Evolutionary conservation across 2,888 invertebrate genomes (phyloP), one percentile per base, ranked within the genome.

Genomic region (Drosophila stalkeri): DNA sequence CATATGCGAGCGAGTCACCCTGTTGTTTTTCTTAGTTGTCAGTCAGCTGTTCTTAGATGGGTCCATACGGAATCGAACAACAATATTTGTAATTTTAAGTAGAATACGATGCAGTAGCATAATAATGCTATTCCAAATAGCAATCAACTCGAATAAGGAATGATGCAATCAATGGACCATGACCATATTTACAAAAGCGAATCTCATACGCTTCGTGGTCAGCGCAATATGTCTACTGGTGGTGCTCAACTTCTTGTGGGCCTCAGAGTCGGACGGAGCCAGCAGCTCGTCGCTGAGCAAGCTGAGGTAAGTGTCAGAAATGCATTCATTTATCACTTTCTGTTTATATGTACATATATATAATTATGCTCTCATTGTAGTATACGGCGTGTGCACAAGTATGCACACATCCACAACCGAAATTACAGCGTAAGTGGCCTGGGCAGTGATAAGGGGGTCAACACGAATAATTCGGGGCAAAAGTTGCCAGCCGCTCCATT

Each of bases 221-320:
- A 88, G 85, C 69, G 86, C 87, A 57, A 89, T 92, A 72, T 83
- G 91, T 75, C 81, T 93, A 76, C 83, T 93, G 68, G 69, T 93
- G 61, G 80, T 92, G 75, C 83, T 92, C 79, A 91, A 91, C 80
- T 92, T 92, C 47, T 55, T 83, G 75, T 91, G 64, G 91, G 88
- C 88, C 77, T 82, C 74, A 80, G 89, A 66, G 61, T 80, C 82
- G 5, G 88, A 91, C 56, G 86, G 83, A 20, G 78, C 87, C 47
- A 81, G 74, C 57, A 63, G 37, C 41, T 86, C 91, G 27, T 91
- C 90, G 3, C 89, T 92, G 43, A 91, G 92, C 69, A 92, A 89
- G 60, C 75, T 90, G 63, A 92, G 92, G 92, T 92, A 72, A 70
- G 63, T 64, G 31, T 9, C n/a, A 33, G 4, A 41, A 9, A 11